Percentiles rank a stretch among this genome's conserved stretches.
Evolutionary conservation across 2,888 invertebrate genomes (phyloP).

Genomic region (Cylloceria caligata): DNA sequence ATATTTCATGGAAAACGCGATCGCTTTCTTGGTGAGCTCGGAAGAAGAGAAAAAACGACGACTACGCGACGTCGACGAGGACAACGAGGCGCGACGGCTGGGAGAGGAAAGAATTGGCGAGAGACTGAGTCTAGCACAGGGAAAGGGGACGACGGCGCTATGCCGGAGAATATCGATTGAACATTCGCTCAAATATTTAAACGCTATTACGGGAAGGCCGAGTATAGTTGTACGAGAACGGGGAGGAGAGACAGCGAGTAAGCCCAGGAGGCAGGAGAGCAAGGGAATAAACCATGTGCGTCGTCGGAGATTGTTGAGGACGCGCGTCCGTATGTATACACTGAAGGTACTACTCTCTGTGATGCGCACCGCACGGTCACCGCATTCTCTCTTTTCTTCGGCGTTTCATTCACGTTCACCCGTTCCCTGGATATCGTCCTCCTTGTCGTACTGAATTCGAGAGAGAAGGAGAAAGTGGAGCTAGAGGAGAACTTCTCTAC

Average conservation of each 20-base stretch:
- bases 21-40: slow-evolving; percentile 59
- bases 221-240: slow-evolving; percentile 73
- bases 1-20: slow-evolving; percentile 80
- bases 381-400: slow-evolving; percentile 46
- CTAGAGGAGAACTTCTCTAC: slow-evolving; percentile 7
- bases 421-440: not conserved
- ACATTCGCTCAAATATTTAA: slow-evolving; percentile 83
- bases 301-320: slow-evolving; percentile 49
- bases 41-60: slow-evolving; percentile 67
- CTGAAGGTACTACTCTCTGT: slow-evolving; percentile 21
- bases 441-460: slow-evolving; percentile 26
- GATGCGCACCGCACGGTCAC: slow-evolving; percentile 46
- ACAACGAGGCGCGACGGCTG: slow-evolving; percentile 6
- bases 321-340: not conserved
- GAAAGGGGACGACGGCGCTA: slow-evolving; percentile 48
- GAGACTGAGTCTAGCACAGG: slow-evolving; percentile 59
- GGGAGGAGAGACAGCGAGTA: slow-evolving; percentile 27
- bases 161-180: slow-evolving; percentile 80
- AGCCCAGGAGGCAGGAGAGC: slow-evolving; percentile 40
- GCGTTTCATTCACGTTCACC: slow-evolving; percentile 18
- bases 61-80: slow-evolving; percentile 29
- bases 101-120: slow-evolving; percentile 65
- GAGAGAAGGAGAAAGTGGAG: not conserved
- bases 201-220: slow-evolving; percentile 79
- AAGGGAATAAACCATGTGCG: slow-evolving; percentile 51